These are phyloP conservation scores for Craseonycteris thonglongyai DNA, from an alignment of 2,113 vertebrate species.

Conservation along the genomic window DNA sequence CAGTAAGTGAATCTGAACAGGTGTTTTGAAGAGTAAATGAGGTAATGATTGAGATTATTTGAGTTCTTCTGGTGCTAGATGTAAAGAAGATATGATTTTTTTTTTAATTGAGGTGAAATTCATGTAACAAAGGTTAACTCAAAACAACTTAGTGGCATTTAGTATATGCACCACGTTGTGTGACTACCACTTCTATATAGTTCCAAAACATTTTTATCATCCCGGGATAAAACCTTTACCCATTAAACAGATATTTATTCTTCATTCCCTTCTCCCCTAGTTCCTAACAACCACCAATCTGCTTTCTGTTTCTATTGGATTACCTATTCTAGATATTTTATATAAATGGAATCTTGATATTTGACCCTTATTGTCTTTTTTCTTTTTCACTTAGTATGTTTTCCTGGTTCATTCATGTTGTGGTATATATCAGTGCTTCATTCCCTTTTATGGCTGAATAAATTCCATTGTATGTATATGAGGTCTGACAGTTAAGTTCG, in stretches of 20 bases:
- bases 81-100: not conserved
- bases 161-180: not conserved
- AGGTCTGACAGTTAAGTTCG: too few relatives aligned
- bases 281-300: not conserved
- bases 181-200: not conserved
- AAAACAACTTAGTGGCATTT: not conserved
- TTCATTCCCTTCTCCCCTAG: not conserved
- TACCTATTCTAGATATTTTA: not conserved
- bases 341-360: not conserved
- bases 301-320: not conserved
- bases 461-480: not conserved
- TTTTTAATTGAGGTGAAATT: not conserved
- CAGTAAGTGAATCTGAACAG: not conserved
- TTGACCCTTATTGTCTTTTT: not conserved
- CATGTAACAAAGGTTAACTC: conserved; percentile 5
- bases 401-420: not conserved
- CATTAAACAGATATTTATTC: not conserved
- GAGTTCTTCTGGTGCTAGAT: not conserved
- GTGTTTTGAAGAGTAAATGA: not conserved
- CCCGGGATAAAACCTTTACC: not conserved
- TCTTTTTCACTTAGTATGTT: not conserved
- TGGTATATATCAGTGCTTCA: not conserved
- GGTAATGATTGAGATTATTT: not conserved
- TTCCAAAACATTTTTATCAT: not conserved
- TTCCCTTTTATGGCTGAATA: not conserved